These are phyloP conservation scores for Aplysia californica DNA, from an alignment of 1,140 invertebrate species.

Conservation along the genomic window DNA sequence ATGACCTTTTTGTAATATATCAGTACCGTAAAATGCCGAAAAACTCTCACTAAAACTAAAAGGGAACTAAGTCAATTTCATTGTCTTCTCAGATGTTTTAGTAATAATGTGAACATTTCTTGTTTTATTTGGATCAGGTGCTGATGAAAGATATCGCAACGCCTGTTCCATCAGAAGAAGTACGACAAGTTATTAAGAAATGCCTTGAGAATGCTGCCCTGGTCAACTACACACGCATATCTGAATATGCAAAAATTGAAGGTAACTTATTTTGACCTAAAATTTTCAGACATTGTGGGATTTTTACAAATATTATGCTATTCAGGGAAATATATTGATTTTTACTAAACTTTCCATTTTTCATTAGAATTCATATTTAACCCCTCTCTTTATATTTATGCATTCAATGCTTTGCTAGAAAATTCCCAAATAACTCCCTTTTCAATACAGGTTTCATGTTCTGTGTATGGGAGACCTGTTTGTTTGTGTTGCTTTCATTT, in stretches of 20 bases:
- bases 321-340: no score
- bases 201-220: conserved; percentile 98
- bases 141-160: conserved; percentile 99
- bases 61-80: no score
- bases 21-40: no score
- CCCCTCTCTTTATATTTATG: background rate
- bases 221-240: conserved; percentile 96
- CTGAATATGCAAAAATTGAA: conserved; percentile 97
- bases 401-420: no score
- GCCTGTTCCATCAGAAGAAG: conserved; percentile 96
- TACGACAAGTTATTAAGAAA: conserved; percentile 93
- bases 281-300: no score
- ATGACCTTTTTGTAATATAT: no score
- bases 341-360: no score
- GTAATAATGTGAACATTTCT: background rate
- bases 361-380: background rate
- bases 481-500: background rate
- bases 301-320: no score
- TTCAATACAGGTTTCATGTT: background rate
- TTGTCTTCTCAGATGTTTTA: background rate
- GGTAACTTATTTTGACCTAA: conserved; percentile 73
- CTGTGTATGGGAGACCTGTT: background rate
- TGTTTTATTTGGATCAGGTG: conserved; percentile 71
- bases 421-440: background rate
- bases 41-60: no score